Evolutionary conservation across 2,113 vertebrate species (phyloP), one percentile per base, ranked within the genome.

Genomic region (Rostratula benghalensis): DNA sequence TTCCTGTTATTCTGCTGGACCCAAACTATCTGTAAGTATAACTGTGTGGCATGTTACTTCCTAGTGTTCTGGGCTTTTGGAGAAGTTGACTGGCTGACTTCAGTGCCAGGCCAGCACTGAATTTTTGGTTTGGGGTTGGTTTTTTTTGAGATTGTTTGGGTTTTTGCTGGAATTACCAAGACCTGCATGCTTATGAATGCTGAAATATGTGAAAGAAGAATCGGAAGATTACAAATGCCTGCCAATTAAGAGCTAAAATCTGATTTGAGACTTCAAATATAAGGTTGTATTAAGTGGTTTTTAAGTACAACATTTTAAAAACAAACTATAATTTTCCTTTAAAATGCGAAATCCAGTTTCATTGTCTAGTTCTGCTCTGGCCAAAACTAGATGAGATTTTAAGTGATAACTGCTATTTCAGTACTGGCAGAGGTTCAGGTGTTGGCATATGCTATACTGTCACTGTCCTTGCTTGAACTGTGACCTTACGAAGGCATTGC

Each of bases 401-500:
- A 31, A 70, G 43, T 94, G 53, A 60, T 81, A 79, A 76, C 39
- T 73, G 33, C 83, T 92, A 45, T 95, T 94, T 84, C n/a, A 23
- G 37, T 24, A 2, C 24, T 91, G 94, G 92, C 84, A 41, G 41
- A 22, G 17, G 56, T 63, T 78, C 67, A 68, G 51, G 48, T 37
- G 35, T 83, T 63, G 87, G 41, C 78, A 74, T 94, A 59, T 19
- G 79, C 24, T 63, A 3, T 80, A 1, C 7, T 81, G 89, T 93
- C 90, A 1, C 7, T 81, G 89, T 93, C 90, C 92, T 88, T 95
- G 70, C 74, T 12, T 88, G 80, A 93, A 63, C 87, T 94, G 82
- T 95, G 91, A 97, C 96, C 95, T 88, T 61, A 17, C 54, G 45
- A 43, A n/a, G 69, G 74, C 73, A 59, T 41, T 51, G 50, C 86